Conservation (phyloP, 2,113 vertebrate genomes). For the Brachyhypopomus occidentalis region DNA sequence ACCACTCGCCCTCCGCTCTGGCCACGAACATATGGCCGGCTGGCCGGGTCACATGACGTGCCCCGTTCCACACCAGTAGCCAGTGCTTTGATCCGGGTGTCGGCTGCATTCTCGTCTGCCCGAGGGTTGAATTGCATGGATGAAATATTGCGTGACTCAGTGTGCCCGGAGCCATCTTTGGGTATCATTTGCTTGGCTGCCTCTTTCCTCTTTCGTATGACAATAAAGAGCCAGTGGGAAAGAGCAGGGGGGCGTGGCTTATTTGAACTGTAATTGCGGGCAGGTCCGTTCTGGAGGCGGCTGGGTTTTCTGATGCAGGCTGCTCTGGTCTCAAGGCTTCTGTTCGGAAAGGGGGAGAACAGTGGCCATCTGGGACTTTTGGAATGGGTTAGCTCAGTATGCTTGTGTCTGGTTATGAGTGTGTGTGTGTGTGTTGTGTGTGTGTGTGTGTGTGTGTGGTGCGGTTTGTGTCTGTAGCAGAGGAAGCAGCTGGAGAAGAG, state of each 20-base stretch:
- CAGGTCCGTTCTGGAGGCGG: slow-evolving; percentile 30
- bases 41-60: slow-evolving; percentile 29
- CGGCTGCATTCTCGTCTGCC: not conserved
- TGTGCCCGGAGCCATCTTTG: not conserved
- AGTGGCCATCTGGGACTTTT: slow-evolving; percentile 31
- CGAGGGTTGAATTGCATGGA: not conserved
- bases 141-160: not conserved
- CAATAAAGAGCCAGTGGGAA: not conserved
- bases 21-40: slow-evolving; percentile 41
- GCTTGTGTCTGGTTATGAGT: not conserved
- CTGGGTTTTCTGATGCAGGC: slow-evolving; percentile 13
- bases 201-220: not conserved
- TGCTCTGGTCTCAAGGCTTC: slow-evolving; percentile 14
- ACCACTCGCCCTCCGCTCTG: slow-evolving; percentile 27
- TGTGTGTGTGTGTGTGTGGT: not conserved
- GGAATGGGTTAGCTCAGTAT: not conserved
- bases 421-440: not conserved
- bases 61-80: slow-evolving; percentile 17
- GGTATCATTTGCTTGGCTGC: slow-evolving; percentile 21
- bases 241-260: not conserved
- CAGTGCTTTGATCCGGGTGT: not conserved
- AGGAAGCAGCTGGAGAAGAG: not conserved
- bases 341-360: not conserved
- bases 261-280: slow-evolving; percentile 17
- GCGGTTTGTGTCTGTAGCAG: too few relatives aligned